Base-by-base conservation (phyloP, 2,797 vertebrate species). In the Coregonus ussuriensis region DNA sequence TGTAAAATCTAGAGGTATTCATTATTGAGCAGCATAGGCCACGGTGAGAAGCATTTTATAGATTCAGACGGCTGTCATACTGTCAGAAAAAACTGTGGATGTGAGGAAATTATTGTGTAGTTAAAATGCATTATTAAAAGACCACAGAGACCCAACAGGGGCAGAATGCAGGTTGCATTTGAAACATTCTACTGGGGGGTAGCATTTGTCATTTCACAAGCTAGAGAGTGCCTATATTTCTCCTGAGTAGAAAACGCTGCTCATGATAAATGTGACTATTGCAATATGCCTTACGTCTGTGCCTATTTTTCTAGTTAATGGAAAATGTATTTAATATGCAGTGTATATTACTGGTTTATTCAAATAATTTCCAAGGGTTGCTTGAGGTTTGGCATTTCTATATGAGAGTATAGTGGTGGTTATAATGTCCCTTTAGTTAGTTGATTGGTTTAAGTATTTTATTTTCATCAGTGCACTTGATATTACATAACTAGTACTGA, bases 1-100 rank as follows among this genome's bases (percentile, higher is more conserved):
- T 85, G 76, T 80, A 81, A 75, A 81, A 82, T 79, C 79, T 78
- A 87, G 83, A 86, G 81, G 74, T 81, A 82, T 84, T 88, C 82
- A 84, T 88, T 83, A 86, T 69, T 56, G 56, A 59, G 56, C 16
- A 7, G 56, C 18, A 18, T 18, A 21, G 56, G 56, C 5, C 16
- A 18, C 5, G 4, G 56, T 18, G 33, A 62, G 54, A 35, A 35
- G 67, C 18, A 69, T 76, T 66, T 70, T 29, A 76, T 52, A 69
- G 74, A 31, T 53, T 51, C 29, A 21, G 41, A 76, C 47, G 35
- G 31, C 37, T 54, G 31, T 11, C 62, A 59, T 53, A 3, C 16
- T 18, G 59, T 83, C 81, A 73, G 68, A 82, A 74, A 82, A 83
- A 84, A 86, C 65, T 76, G 83, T 79, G 80, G 78, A 85, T 77